Evolutionary conservation across 1,140 invertebrate species (phyloP).

Genomic region (Drosophila erecta): DNA sequence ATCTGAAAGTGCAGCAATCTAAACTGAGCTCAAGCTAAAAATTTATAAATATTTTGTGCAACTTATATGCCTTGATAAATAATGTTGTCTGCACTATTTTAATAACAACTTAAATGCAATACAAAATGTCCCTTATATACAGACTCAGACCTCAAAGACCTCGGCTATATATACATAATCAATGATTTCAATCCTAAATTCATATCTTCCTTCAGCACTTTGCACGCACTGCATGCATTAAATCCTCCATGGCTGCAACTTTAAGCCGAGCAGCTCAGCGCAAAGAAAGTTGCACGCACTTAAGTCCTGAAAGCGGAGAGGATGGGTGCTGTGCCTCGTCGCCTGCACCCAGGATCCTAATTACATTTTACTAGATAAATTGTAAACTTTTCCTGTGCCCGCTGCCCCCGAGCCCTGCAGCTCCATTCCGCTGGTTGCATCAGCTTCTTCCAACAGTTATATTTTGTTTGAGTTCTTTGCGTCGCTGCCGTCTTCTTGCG

Average conservation of each 20-base stretch:
- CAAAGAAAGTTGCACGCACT: slow-evolving; percentile 32
- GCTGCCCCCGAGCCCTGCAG: slow-evolving; percentile 11
- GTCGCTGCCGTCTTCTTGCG: slow-evolving; percentile 65
- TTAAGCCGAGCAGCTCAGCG: slow-evolving; percentile 24
- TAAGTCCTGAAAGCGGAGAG: neutral
- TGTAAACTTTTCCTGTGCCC: slow-evolving; percentile 82
- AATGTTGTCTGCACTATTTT: too few relatives aligned
- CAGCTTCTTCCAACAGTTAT: slow-evolving; percentile 77
- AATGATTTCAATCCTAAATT: neutral
- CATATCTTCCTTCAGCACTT: neutral
- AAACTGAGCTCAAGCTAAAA: neutral
- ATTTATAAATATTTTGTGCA: neutral
- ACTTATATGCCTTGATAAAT: too few relatives aligned
- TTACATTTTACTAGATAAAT: slow-evolving; percentile 85
- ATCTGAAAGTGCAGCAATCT: neutral
- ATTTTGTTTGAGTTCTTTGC: slow-evolving; percentile 80
- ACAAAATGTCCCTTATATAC: too few relatives aligned
- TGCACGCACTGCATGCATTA: neutral
- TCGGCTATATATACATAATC: neutral
- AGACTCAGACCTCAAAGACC: neutral
- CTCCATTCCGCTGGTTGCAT: slow-evolving; percentile 17
- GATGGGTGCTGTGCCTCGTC: slow-evolving; percentile 17
- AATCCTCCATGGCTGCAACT: slow-evolving; percentile 20
- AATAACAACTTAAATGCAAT: too few relatives aligned
- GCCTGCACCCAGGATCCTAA: slow-evolving; percentile 80